These are phyloP conservation scores for Trochalopteron elliotii DNA, from an alignment of 2,113 vertebrate species.

Conservation along the genomic window DNA sequence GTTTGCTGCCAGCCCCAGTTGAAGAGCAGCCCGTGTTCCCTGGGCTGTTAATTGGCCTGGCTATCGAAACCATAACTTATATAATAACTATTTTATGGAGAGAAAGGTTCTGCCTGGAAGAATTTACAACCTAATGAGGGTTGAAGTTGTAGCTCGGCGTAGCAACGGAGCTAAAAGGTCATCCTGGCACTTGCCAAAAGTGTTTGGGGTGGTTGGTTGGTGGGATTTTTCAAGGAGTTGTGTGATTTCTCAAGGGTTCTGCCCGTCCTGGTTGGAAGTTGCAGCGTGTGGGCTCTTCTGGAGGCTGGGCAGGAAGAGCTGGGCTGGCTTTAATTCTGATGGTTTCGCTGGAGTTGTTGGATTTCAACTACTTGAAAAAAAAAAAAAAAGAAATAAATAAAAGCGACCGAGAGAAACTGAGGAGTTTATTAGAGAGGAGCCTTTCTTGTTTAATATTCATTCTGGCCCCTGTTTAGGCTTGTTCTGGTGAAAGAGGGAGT, in stretches of 20 bases:
- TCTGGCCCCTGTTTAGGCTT: slow-evolving; percentile 56
- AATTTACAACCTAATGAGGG: slow-evolving; percentile 28
- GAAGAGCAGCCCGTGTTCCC: not conserved
- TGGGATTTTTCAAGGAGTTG: not conserved
- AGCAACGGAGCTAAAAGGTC: slow-evolving; percentile 1
- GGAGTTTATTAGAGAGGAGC: slow-evolving; percentile 30
- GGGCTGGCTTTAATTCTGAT: not conserved
- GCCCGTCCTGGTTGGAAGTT: not conserved
- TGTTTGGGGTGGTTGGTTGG: not conserved
- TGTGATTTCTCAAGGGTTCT: not conserved
- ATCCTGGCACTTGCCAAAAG: not conserved
- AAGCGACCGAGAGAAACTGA: not conserved
- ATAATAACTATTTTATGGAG: not conserved
- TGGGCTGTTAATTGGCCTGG: not conserved
- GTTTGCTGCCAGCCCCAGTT: not conserved
- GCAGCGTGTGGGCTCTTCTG: not conserved
- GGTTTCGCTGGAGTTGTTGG: not conserved
- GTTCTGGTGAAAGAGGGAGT: slow-evolving; percentile 55
- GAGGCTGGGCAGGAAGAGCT: not conserved
- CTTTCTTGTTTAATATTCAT: slow-evolving; percentile 41
- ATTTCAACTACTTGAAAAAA: not conserved
- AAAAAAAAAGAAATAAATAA: accelerated
- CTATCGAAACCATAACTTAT: not conserved
- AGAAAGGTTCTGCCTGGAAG: not conserved
- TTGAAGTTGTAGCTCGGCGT: not conserved